Evolutionary conservation across 2,797 vertebrate genomes (phyloP).

Genomic region (Acanthiza pusilla): DNA sequence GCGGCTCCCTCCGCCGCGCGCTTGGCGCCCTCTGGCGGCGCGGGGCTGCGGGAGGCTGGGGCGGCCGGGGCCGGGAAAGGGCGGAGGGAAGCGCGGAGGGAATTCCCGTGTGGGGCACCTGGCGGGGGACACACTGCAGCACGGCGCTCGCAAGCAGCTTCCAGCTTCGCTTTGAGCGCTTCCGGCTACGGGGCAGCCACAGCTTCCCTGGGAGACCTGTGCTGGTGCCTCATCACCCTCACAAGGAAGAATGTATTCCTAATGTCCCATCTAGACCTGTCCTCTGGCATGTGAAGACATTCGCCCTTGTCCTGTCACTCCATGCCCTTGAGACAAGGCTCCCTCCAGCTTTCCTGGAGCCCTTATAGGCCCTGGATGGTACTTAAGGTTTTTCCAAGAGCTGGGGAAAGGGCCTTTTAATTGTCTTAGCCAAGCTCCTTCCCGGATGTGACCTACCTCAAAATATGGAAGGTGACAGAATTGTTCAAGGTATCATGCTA

Average conservation of each 20-base stretch:
- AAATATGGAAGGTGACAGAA: not conserved
- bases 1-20: conserved; percentile 5
- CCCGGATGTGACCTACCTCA: not conserved
- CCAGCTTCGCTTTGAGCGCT: accelerated
- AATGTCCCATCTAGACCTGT: not conserved
- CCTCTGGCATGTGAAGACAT: not conserved
- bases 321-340: not conserved
- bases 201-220: not conserved
- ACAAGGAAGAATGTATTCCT: not conserved
- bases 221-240: accelerated
- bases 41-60: accelerated
- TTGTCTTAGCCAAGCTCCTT: not conserved
- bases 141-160: not conserved
- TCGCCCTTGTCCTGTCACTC: not conserved
- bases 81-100: not conserved
- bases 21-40: not conserved
- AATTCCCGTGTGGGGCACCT: not conserved
- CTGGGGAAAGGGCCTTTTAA: not conserved
- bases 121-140: accelerated
- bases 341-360: not conserved
- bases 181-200: not conserved
- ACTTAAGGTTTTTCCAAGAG: not conserved
- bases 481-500: accelerated
- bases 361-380: too few relatives aligned
- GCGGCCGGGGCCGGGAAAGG: accelerated